Evolutionary conservation across 2,888 invertebrate genomes (phyloP).

Genomic region (Cephus pygmeus): DNA sequence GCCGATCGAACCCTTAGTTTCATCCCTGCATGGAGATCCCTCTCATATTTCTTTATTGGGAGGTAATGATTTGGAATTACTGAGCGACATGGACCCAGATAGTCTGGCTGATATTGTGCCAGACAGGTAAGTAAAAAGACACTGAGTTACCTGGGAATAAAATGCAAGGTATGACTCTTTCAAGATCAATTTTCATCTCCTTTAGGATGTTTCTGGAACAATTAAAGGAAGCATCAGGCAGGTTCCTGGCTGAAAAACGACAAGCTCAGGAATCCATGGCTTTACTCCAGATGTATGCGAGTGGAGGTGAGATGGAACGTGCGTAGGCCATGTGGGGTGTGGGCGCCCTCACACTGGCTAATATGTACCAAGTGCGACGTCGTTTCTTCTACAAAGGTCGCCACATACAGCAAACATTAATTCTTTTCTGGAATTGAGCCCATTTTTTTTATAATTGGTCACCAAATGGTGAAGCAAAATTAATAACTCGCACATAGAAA

Average conservation of each 20-base stretch:
- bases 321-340: slow-evolving; percentile 66
- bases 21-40: slow-evolving; percentile 70
- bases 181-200: slow-evolving; percentile 4
- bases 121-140: slow-evolving; percentile 74
- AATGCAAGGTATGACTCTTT: background rate
- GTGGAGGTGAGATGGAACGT: slow-evolving; percentile 62
- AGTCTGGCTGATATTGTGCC: slow-evolving; percentile 85
- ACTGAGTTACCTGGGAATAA: background rate
- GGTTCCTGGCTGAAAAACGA: slow-evolving; percentile 83
- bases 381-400: slow-evolving; percentile 62
- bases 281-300: slow-evolving; percentile 78
- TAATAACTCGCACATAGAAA: background rate
- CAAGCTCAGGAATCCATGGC: slow-evolving; percentile 90
- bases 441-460: slow-evolving; percentile 26
- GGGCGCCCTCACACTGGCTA: slow-evolving; percentile 64
- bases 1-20: slow-evolving; percentile 55
- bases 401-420: slow-evolving; percentile 60
- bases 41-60: slow-evolving; percentile 87
- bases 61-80: slow-evolving; percentile 84
- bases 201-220: slow-evolving; percentile 79
- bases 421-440: slow-evolving; percentile 63
- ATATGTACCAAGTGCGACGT: slow-evolving; percentile 62
- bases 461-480: background rate
- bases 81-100: slow-evolving; percentile 92
- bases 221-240: slow-evolving; percentile 85